Evolutionary conservation across 92 coral and sea anemone species (phyloP).

Genomic region (Zoanthus gigantus): DNA sequence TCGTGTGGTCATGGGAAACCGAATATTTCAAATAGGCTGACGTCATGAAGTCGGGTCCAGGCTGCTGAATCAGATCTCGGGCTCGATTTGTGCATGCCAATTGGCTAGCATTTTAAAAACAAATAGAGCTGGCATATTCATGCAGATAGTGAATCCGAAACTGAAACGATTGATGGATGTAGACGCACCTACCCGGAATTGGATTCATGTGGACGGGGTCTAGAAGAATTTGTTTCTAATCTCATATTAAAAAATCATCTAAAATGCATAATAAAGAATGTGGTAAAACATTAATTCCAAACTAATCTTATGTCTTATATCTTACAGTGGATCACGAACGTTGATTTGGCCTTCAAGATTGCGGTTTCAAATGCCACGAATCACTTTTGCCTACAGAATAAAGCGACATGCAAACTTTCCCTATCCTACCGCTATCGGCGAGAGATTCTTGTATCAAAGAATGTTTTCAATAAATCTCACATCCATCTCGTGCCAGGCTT

Average conservation of each 20-base stretch:
- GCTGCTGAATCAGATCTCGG: no score
- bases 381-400: conserved; percentile 17
- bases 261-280: no score
- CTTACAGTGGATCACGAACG: conserved; percentile 44
- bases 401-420: conserved; percentile 18
- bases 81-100: not conserved
- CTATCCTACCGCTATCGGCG: conserved; percentile 26
- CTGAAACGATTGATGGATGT: not conserved
- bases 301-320: not conserved
- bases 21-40: not conserved
- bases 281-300: no score
- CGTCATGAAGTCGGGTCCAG: not conserved
- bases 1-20: not conserved
- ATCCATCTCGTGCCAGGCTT: conserved; percentile 41
- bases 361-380: conserved; percentile 33
- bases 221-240: no score
- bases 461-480: conserved; percentile 13
- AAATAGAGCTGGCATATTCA: not conserved
- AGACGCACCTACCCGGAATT: no score
- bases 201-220: no score
- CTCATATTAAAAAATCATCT: no score
- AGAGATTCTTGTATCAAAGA: not conserved
- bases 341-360: conserved; percentile 23
- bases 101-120: not conserved
- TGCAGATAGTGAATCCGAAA: not conserved